Base-by-base conservation (phyloP, 2,797 vertebrate genomes). In the Acanthiza pusilla region DNA sequence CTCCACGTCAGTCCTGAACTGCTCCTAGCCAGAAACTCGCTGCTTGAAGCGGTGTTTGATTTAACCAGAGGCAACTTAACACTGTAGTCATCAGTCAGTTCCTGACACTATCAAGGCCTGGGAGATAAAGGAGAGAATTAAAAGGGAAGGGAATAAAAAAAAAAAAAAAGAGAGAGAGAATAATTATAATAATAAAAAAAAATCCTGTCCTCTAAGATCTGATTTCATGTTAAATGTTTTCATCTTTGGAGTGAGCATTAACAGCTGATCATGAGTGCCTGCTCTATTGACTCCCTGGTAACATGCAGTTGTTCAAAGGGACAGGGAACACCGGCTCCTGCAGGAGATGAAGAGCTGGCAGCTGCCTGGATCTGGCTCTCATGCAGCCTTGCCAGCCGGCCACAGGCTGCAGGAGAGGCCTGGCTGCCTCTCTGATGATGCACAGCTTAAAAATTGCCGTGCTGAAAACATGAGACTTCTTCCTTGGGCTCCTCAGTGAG, bases 71-170 rank as follows among this genome's bases (percentile, higher is more conserved):
- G 85, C 93, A 93, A 74, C 91, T 84, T 50, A 55, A 43, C 54
- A 10, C 67, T 1, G 0, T 53, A 82, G 85, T 71, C 67, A 82
- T 92, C 95, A 87, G 48, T 94, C 95, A 86, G 67, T 29, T 82
- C 89, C 87, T 86, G 88, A 85, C 85, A 80, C 63, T 65, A 72
- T 93, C 85, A 93, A 89, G 85, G 87, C 80, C 84, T 76, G 62
- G 50, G 58, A 95, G 87, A 95, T 93, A 93, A 96, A 96, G 68
- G 55, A 66, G 26, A 0, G 7, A 95, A 93, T 93, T 90, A 82
- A 93, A 88, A 94, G 45, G 51, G 60, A 84, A 55, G 14, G 13
- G 60, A 85, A 85, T 66, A 19, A 85, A 78, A 67, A 82, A 11
- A 67, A 11, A 63, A 4, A 40, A 48, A 48, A 6, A 23, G 4